Evolutionary conservation across 1,140 invertebrate species (phyloP).

Genomic region (Apis cerana): DNA sequence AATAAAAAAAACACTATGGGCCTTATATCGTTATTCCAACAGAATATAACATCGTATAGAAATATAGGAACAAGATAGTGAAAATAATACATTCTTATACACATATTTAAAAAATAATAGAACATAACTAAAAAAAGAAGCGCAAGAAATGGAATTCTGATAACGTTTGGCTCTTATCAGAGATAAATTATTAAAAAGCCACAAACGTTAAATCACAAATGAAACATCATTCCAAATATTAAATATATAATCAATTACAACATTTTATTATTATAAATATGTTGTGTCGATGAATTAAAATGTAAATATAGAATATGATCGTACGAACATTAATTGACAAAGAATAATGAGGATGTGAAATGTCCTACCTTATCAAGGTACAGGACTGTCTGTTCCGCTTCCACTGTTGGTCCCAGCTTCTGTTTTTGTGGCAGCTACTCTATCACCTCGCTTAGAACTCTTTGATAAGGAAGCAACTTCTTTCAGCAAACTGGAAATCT

Average conservation of each 20-base stretch:
- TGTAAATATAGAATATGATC: constrained; percentile 39
- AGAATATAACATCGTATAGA: neutral
- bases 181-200: constrained; percentile 28
- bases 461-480: constrained; percentile 93
- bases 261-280: constrained; percentile 37
- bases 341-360: constrained; percentile 40
- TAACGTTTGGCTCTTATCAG: constrained; percentile 16
- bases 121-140: constrained; percentile 12
- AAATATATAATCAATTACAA: constrained; percentile 34
- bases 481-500: constrained; percentile 89
- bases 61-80: constrained; percentile 30
- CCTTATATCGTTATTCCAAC: neutral
- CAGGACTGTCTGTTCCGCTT: constrained; percentile 88
- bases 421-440: constrained; percentile 79
- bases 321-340: constrained; percentile 35
- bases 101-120: constrained; percentile 18
- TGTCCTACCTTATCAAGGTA: constrained; percentile 79
- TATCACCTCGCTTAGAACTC: constrained; percentile 85
- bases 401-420: constrained; percentile 85
- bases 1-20: neutral
- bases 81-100: constrained; percentile 28
- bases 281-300: constrained; percentile 27
- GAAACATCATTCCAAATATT: constrained; percentile 36
- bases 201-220: constrained; percentile 34
- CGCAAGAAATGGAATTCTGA: constrained; percentile 35